Conservation (phyloP, 2,797 vertebrate genomes). For the Rachycentron canadum region DNA sequence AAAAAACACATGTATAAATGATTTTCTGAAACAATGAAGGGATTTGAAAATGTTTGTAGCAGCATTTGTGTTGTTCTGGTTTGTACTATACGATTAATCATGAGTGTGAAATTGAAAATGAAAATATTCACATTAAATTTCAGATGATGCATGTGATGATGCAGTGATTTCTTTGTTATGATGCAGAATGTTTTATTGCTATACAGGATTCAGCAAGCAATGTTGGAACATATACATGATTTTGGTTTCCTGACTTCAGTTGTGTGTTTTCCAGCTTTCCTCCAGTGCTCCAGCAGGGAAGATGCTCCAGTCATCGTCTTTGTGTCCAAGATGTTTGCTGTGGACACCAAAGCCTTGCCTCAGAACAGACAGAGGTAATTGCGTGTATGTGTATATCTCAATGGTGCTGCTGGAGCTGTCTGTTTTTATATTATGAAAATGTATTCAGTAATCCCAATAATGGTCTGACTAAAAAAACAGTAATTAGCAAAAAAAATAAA, state of each 20-base stretch:
- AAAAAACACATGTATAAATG: too few species aligned
- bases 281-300: conserved; percentile 90
- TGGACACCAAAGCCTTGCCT: conserved; percentile 90
- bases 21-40: too few species aligned
- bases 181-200: neutral
- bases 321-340: conserved; percentile 98
- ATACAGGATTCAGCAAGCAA: neutral
- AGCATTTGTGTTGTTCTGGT: too few species aligned
- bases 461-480: too few species aligned
- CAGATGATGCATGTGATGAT: neutral
- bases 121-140: too few species aligned
- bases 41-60: too few species aligned
- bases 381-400: conserved; percentile 22
- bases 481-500: too few species aligned
- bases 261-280: conserved; percentile 86
- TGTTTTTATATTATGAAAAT: too few species aligned
- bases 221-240: neutral
- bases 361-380: conserved; percentile 92
- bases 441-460: too few species aligned
- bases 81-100: too few species aligned
- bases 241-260: neutral
- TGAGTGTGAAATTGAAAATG: too few species aligned
- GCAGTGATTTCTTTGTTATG: neutral
- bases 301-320: conserved; percentile 92
- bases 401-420: conserved; percentile 42